Base-by-base conservation (phyloP, 2,113 vertebrate genomes). In the Daphoenositta chrysoptera region DNA sequence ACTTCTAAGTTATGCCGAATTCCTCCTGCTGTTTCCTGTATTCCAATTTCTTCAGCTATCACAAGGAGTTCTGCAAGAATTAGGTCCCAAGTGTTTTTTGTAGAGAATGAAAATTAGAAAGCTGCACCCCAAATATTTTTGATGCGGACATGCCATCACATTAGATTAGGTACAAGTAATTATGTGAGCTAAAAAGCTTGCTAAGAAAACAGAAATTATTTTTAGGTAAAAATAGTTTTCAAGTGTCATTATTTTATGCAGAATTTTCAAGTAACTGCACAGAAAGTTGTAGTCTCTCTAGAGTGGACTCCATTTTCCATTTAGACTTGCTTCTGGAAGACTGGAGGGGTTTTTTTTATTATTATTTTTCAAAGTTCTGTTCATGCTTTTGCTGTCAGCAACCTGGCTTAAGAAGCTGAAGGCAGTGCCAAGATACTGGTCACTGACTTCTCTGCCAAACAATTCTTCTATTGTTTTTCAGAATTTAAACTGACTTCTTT, bases 401-500 rank as follows among this genome's bases (percentile, higher is more conserved):
- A 83, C 75, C 90, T 96, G 94, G 95, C 90, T 91, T 71, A 54
- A 47, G 63, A 90, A 86, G 40, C 42, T 58, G 54, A 93, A 90
- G 47, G 37, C 28, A 44, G 50, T 81, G 92, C 95, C 93, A 96
- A 90, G n/a, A 66, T 28, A 77, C 66, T 78, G 70, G 45, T 1
- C 92, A 82, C 71, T 68, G 90, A 51, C 58, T 77, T 86, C 63
- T 83, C 27, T 80, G 84, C 90, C 79, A 92, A 96, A 88, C 44
- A 90, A 78, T 81, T 96, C 70, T 91, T 85, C 87, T 45, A 73
- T 92, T 96, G 93, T 94, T 94, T 58, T 87, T 80, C 64, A 85
- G 44, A 63, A 96, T 83, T 90, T 87, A 88, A 90, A 91, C 50
- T 76, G 87, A 83, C 63, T 48, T 77, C 58, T 83, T 65, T 48